Percentiles rank a stretch among this genome's conserved stretches.
Evolutionary conservation across 2,888 invertebrate genomes (phyloP).

Genomic region (Junonia oenone): DNA sequence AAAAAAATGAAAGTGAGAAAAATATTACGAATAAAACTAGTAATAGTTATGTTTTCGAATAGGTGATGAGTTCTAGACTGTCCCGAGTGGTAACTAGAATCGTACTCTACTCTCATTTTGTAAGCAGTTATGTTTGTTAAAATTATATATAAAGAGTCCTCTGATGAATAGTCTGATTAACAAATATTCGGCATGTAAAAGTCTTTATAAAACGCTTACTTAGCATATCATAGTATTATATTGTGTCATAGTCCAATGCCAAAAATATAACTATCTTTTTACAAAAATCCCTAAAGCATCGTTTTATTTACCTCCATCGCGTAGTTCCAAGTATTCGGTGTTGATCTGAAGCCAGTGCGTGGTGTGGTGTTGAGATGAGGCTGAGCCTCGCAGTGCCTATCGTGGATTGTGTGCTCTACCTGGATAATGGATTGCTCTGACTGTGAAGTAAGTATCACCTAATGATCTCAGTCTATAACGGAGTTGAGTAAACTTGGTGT

Average conservation of each 20-base stretch:
- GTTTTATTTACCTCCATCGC: constrained; percentile 66
- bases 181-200: constrained; percentile 79
- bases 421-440: constrained; percentile 19
- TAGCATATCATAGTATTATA: constrained; percentile 81
- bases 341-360: constrained; percentile 20
- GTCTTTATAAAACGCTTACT: constrained; percentile 80
- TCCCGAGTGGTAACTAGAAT: constrained; percentile 60
- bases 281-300: constrained; percentile 73
- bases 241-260: constrained; percentile 81
- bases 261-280: constrained; percentile 81
- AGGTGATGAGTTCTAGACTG: constrained; percentile 67
- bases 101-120: constrained; percentile 71
- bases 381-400: constrained; percentile 14
- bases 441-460: constrained; percentile 24
- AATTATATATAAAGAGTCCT: constrained; percentile 78
- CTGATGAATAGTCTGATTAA: constrained; percentile 79
- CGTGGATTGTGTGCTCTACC: constrained; percentile 9
- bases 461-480: background rate
- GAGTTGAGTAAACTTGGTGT: background rate
- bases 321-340: constrained; percentile 28
- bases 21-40: constrained; percentile 75
- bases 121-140: constrained; percentile 78
- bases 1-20: constrained; percentile 78
- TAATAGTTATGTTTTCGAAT: constrained; percentile 74
- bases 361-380: constrained; percentile 17